Evolutionary conservation across 23 tunicate genomes (phyloP), one percentile per base, ranked within the genome.

Genomic region (Phallusia fumigata): DNA sequence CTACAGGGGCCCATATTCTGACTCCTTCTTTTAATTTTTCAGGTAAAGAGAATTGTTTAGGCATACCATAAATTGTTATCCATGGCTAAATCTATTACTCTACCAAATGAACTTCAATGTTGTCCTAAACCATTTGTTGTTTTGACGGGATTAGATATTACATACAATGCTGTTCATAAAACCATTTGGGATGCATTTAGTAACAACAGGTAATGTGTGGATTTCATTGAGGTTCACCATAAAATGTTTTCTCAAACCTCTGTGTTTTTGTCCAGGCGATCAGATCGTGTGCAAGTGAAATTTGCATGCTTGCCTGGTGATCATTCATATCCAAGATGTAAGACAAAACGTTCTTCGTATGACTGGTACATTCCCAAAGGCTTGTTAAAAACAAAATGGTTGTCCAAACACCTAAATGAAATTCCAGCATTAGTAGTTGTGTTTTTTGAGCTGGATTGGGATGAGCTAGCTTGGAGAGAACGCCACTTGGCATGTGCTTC

Each of bases 321-420:
- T 80, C 98, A 93, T 74, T 78, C 85, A 12, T 93, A 84, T 64
- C 98, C 98, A 65, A 74, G 73, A 58, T 52, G 83, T 36, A 93
- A 93, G 69, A 74, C 88, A n/a, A 93, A 85, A 49, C 80, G 98
- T 33, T 84, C 92, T 49, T 93, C 98, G 0, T 93, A 93, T 85
- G 98, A 93, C 33, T 93, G 98, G 98, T 93, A 93, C 47, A 93
- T 93, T 12, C 98, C 98, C 0, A 93, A 93, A 79, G 98, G 98
- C 19, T 80, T 93, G 28, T 76, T 93, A 22, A 93, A 93, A 82
- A 77, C 93, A 11, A 76, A 77, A 0, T 93, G 98, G 98, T 76
- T 93, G 90, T 79, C 81, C 45, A 93, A 93, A 53, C 98, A 93
- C 79, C 36, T 93, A 36, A 64, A 53, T 30, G 73, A 85, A 79